A percentile compares a stretch with the other conserved stretches of the same genome.
Evolutionary conservation across 1,140 invertebrate species (phyloP).

Genomic region (Thaumatotibia leucotreta): DNA sequence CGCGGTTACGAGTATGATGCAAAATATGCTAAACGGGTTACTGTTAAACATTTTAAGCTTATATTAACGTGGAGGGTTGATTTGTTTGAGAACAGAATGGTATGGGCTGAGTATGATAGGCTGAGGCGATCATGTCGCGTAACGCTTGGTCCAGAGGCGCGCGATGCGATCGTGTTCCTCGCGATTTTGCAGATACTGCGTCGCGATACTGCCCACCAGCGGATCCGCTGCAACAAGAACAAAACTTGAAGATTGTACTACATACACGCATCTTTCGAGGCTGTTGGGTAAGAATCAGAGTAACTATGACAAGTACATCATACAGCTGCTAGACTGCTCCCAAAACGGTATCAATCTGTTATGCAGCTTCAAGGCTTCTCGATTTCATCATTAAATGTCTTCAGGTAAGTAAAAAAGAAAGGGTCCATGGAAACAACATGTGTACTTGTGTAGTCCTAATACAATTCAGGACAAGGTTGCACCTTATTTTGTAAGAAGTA

Average conservation of each 20-base stretch:
- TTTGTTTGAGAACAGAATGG: slow-evolving; percentile 51
- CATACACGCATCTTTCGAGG: background rate
- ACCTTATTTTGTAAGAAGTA: no score
- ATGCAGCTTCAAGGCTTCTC: slow-evolving; percentile 63
- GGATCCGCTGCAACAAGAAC: slow-evolving; percentile 88
- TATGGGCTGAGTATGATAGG: slow-evolving; percentile 51
- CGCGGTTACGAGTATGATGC: slow-evolving; percentile 24
- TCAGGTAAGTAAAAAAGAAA: no score
- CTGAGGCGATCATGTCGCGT: slow-evolving; percentile 89
- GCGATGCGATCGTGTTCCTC: slow-evolving; percentile 99
- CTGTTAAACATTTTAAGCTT: slow-evolving; percentile 50
- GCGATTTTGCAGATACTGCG: slow-evolving; percentile 97
- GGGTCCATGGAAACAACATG: no score
- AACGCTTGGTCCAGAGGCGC: slow-evolving; percentile 98
- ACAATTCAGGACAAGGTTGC: no score
- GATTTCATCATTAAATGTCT: slow-evolving; percentile 54
- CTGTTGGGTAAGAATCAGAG: slow-evolving; percentile 78
- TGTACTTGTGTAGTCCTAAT: no score
- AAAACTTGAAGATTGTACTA: background rate
- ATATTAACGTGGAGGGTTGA: slow-evolving; percentile 63
- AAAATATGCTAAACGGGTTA: slow-evolving; percentile 30
- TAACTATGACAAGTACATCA: slow-evolving; percentile 90
- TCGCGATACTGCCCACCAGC: slow-evolving; percentile 97
- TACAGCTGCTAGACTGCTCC: slow-evolving; percentile 75
- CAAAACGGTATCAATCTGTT: slow-evolving; percentile 78